Conservation (phyloP, 2,113 vertebrate species). For the Percopsis transmontana region DNA sequence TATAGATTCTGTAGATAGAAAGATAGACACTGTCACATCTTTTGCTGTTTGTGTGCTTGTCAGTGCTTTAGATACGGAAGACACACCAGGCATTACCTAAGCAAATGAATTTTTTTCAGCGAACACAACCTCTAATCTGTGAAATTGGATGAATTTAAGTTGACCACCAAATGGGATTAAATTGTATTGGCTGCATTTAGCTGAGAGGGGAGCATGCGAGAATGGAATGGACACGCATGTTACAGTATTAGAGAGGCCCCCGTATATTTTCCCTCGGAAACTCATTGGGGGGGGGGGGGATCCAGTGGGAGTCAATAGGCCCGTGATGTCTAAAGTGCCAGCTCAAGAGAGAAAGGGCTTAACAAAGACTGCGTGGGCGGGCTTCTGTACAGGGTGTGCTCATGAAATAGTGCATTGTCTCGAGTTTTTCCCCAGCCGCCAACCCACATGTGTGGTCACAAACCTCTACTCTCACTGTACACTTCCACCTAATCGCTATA, state of each 20-base stretch:
- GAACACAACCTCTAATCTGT: slow-evolving; percentile 72
- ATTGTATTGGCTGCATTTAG: slow-evolving; percentile 66
- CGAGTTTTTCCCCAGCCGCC: slow-evolving; percentile 44
- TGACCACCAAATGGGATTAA: slow-evolving; percentile 76
- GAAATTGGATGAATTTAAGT: slow-evolving; percentile 78
- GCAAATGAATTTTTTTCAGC: slow-evolving; percentile 30
- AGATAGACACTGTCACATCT: slow-evolving; percentile 4
- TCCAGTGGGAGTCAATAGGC: slow-evolving; percentile 69
- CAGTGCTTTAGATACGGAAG: slow-evolving; percentile 21
- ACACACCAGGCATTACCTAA: slow-evolving; percentile 36
- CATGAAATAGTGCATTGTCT: slow-evolving; percentile 68
- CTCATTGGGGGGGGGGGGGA: slow-evolving; percentile 41
- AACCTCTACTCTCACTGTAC: not conserved
- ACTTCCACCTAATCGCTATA: slow-evolving; percentile 54
- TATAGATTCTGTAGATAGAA: not conserved
- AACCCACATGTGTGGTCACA: not conserved
- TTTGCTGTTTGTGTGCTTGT: not conserved
- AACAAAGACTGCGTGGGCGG: slow-evolving; percentile 72
- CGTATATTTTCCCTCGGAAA: slow-evolving; percentile 64
- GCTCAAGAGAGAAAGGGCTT: slow-evolving; percentile 62
- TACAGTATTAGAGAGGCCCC: slow-evolving; percentile 64
- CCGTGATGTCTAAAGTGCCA: slow-evolving; percentile 63
- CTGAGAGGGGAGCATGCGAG: slow-evolving; percentile 45
- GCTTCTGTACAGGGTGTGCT: slow-evolving; percentile 56
- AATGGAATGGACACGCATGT: slow-evolving; percentile 68